Conservation (phyloP, 1,140 invertebrate genomes). For the Diplogasteroides magnus region DNA sequence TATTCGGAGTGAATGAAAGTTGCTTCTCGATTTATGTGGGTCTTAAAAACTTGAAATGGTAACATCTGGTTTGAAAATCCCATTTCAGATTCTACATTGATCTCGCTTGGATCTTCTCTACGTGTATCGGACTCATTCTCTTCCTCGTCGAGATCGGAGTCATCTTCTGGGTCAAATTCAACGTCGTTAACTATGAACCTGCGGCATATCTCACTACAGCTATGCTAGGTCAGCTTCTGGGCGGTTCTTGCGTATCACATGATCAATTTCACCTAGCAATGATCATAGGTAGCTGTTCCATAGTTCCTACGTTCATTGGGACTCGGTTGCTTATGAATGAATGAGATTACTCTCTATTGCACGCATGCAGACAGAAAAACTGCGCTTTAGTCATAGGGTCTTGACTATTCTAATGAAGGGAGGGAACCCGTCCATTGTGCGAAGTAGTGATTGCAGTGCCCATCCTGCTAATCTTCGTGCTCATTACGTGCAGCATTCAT, state of each 20-base stretch:
- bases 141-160: conserved; percentile 91
- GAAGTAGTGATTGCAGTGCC: conserved; percentile 41
- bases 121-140: conserved; percentile 80
- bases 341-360: too few relatives aligned
- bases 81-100: conserved; percentile 74
- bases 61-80: too few relatives aligned
- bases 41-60: too few relatives aligned
- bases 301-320: too few relatives aligned
- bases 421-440: not conserved
- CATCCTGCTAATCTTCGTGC: conserved; percentile 47
- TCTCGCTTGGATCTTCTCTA: conserved; percentile 93
- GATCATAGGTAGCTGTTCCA: too few relatives aligned
- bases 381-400: too few relatives aligned
- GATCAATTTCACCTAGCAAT: conserved; percentile 8
- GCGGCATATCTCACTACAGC: conserved; percentile 52
- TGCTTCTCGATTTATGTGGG: too few relatives aligned
- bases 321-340: too few relatives aligned
- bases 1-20: too few relatives aligned
- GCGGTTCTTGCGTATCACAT: not conserved
- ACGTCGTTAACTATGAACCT: conserved; percentile 38
- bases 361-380: too few relatives aligned
- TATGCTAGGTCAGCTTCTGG: conserved; percentile 40
- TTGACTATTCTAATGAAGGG: not conserved
- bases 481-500: conserved; percentile 51
- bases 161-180: conserved; percentile 73